Conservation (phyloP, 2,113 vertebrate species). For the Nothobranchius furzeri region DNA sequence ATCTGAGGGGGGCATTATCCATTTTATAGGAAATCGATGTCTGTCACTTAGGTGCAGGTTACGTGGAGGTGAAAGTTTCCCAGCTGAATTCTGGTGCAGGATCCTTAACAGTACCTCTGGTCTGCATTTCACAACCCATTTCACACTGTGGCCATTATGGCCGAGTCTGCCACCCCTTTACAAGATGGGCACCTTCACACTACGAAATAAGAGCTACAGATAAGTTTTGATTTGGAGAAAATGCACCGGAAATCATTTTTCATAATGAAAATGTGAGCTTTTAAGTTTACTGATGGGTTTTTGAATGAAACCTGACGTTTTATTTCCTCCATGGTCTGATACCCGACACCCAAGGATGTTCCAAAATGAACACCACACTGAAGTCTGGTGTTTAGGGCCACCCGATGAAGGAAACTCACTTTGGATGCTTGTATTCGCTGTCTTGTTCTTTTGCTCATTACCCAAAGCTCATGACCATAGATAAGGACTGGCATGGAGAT, state of each 20-base stretch:
- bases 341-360: no score
- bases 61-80: constrained; percentile 54
- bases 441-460: no score
- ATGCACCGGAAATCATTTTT: constrained; percentile 29
- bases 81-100: constrained; percentile 35
- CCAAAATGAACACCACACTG: no score
- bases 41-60: constrained; percentile 43
- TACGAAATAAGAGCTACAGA: constrained; percentile 19
- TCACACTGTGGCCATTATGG: constrained; percentile 35
- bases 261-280: constrained; percentile 18
- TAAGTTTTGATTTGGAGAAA: constrained; percentile 35
- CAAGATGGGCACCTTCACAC: constrained; percentile 34
- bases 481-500: no score
- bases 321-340: no score
- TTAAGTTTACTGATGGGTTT: not conserved
- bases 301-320: no score
- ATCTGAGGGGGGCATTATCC: constrained; percentile 13
- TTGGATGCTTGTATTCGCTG: no score
- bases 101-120: constrained; percentile 46
- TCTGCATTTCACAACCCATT: constrained; percentile 58
- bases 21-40: constrained; percentile 48
- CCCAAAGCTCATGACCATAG: no score
- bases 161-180: constrained; percentile 25
- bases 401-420: no score
- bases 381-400: no score